Evolutionary conservation across 1,140 invertebrate genomes (phyloP), one percentile per base, ranked within the genome.

Genomic region (Apis florea): DNA sequence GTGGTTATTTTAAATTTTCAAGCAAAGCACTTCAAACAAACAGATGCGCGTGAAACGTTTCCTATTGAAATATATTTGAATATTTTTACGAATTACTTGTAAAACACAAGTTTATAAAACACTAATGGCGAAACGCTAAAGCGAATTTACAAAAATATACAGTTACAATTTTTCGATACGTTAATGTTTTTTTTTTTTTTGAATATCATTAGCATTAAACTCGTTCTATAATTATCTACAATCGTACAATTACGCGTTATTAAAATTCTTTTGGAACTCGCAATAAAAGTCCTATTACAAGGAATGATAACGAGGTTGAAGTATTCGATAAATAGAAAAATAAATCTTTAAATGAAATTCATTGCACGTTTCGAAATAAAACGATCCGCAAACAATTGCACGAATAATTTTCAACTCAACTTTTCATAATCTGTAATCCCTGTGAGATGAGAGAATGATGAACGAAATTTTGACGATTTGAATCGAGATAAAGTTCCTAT

Each of bases 71-170:
- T 19, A n/a, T 24, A 70, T 3, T 53, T 54, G 68, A 54, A 70
- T 40, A 40, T 70, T 70, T 70, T 70, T 31, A 53, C 24, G 49
- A 70, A 31, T 70, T 26, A 15, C 24, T 70, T 26, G 47, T 70
- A 53, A 4, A 31, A 31, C 31, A 3, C 17, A 2, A 49, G n/a
- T 26, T 54, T 49, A 49, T 26, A 24, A 53, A 67, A 47, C 40
- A n/a, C 17, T 17, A 12, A 26, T 24, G 9, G 21, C n/a, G 68
- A 31, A 19, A 1, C 17, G 26, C 9, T 5, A 17, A 26, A n/a
- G 24, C 9, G 12, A 47, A 13, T 21, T 70, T 70, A 1, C 4
- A 11, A 53, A 51, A 54, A 31, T 12, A 9, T 53, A 9, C 19
- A n/a, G n/a, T 9, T 13, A 8, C 13, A 19, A 10, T 54, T 54